Evolutionary conservation across 2,113 vertebrate genomes (phyloP).

Genomic region (Catharus bicknelli): DNA sequence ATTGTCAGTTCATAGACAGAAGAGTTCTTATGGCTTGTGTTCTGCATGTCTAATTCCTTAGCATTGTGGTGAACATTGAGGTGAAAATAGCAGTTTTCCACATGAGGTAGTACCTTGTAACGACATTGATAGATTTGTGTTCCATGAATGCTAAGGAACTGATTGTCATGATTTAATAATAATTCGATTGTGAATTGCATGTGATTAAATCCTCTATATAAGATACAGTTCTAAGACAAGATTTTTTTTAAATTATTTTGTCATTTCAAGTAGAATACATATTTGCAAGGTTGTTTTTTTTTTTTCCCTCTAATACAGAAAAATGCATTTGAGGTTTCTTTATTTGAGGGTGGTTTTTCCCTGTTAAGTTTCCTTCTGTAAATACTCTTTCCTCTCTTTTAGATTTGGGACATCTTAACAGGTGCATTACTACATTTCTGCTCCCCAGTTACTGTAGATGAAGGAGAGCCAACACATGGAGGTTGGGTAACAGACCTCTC

Average conservation of each 20-base stretch:
- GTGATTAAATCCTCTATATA: not conserved
- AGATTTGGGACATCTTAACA: constrained; percentile 86
- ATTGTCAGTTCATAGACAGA: not conserved
- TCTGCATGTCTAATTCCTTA: not conserved
- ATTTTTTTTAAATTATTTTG: not conserved
- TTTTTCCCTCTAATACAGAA: not conserved
- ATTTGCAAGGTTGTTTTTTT: not conserved
- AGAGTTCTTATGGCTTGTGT: not conserved
- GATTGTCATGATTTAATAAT: not conserved
- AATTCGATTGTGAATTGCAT: not conserved
- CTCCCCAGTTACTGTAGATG: constrained; percentile 77
- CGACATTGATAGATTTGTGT: not conserved
- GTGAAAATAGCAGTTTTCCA: not conserved
- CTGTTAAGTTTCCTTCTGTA: not conserved
- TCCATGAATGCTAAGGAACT: not conserved
- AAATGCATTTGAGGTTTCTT: not conserved
- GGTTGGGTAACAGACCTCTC: constrained; percentile 94
- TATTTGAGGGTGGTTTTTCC: not conserved
- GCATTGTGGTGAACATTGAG: fast-evolving
- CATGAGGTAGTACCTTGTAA: not conserved
- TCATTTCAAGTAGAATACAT: not conserved
- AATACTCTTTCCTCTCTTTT: not conserved
- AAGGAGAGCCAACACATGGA: constrained; percentile 84
- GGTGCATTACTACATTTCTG: constrained; percentile 84
- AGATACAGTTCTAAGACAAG: not conserved